A percentile compares a stretch with the other conserved stretches of the same genome.
phyloP scores from a whole-genome alignment of 1,140 invertebrate genomes.

The Bombus waltoni region DNA sequence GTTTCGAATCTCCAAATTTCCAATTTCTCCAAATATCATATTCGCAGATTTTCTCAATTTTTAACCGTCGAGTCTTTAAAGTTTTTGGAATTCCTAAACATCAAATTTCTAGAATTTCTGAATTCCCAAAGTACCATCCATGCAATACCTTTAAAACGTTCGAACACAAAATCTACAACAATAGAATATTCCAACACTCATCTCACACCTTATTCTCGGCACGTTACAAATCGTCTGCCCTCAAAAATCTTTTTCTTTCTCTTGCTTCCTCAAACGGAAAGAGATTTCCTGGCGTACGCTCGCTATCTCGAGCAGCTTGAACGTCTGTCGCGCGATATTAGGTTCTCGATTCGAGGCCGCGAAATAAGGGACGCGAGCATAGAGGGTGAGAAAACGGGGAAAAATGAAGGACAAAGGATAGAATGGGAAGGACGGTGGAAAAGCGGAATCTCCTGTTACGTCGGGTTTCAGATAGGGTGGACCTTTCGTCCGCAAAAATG shows the following conservation, averaged over 20 bases:
- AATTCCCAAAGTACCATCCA: neutral
- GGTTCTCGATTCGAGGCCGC: constrained; percentile 40
- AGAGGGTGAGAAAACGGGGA: constrained; percentile 12
- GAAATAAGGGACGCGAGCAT: constrained; percentile 25
- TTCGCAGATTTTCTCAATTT: no score
- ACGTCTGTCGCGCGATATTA: constrained; percentile 46
- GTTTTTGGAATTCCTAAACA: neutral
- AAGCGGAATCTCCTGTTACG: constrained; percentile 61
- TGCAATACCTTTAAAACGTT: neutral
- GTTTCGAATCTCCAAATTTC: no score
- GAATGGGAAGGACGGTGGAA: constrained; percentile 3
- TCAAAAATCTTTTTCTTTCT: neutral
- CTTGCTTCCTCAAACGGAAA: neutral
- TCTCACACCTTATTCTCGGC: neutral
- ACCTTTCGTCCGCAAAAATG: constrained; percentile 77
- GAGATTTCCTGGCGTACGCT: constrained; percentile 1
- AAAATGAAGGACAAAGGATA: constrained; percentile 22
- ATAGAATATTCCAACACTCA: neutral
- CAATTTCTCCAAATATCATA: neutral
- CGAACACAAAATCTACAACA: neutral
- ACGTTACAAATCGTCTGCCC: no score
- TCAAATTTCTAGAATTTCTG: neutral
- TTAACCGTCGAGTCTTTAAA: neutral
- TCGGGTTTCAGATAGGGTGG: constrained; percentile 72
- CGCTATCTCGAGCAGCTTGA: constrained; percentile 14